Evolutionary conservation across 2,113 vertebrate genomes (phyloP), one percentile per base, ranked within the genome.

Genomic region (Piaya cayana): DNA sequence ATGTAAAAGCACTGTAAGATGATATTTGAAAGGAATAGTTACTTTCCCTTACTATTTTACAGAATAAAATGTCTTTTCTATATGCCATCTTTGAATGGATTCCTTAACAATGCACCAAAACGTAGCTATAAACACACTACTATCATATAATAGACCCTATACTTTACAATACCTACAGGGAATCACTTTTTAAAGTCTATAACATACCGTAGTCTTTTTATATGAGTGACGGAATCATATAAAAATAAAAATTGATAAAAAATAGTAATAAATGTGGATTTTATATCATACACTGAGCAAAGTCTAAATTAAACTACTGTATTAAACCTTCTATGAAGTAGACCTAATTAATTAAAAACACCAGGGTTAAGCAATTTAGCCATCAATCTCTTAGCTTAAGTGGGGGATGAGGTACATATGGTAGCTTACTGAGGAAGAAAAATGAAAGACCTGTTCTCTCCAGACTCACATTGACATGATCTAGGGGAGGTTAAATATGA

Each of bases 321-420:
- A 96, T 95, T 97, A 98, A 97, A 97, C 91, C 89, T 96, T 90
- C 96, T 92, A 34, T 95, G 95, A 93, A 91, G 92, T 95, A 97
- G 97, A 95, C 82, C 87, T 97, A 97, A 98, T 98, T 98, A 98
- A 98, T 98, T 98, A 98, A 97, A 98, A 98, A 95, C 96, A 98
- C 86, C 76, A 94, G 96, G 93, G 95, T 96, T 97, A 96, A 98
- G 97, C 96, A 97, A 97, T 97, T 97, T 97, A 96, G 82, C 91
- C 90, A 98, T 98, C 96, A 96, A 96, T 98, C 97, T 98, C 90
- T 72, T 95, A 81, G 87, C 81, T 95, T 95, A 97, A 98, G 89
- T 83, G 68, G 96, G 90, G 95, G 92, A 97, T 95, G 92, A 88
- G 93, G 96, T 97, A 90, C 95, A 95, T 98, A 97, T 96, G 97